Evolutionary conservation across 1,140 invertebrate species (phyloP), one percentile per base, ranked within the genome.

Genomic region (Hydropsyche tenuis): DNA sequence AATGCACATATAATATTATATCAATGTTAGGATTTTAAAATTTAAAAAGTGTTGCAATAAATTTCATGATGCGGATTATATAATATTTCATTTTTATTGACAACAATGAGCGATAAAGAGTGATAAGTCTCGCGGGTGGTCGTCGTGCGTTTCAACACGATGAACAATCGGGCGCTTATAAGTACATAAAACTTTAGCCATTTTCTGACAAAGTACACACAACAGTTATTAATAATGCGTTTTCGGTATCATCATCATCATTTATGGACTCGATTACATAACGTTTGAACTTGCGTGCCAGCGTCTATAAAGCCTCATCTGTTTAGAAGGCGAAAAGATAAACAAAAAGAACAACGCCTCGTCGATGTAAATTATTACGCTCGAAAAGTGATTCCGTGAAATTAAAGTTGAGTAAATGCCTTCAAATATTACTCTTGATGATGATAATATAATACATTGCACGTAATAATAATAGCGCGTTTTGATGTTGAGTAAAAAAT

Each of bases 171-270:
- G 9, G 9, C 27, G 25, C n/a, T 68, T 56, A 37, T 27, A 70
- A 56, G 43, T 7, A 30, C 22, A 70, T 45, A 70, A 16, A 23
- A 37, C 30, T 37, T 37, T 9, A 37, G 9, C 22, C 3, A 20
- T 56, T 56, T 68, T 48, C 6, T 25, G 53, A 43, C 42, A 56
- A 56, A 56, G 48, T 56, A 56, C 48, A 70, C 30, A 56, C n/a
- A n/a, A n/a, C 16, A 53, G 43, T 70, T 60, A 60, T 60, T 70
- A 70, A 56, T 56, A 70, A 53, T 70, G 48, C 68, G 48, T 70
- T 70, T 70, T 70, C n/a, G 68, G 68, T 22, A 70, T 70, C 68
- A 70, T 70, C 68, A 69, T 69, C 66, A 70, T 70, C 68, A 70
- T 70, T 70, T 70, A 70, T 46, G 68, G 48, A 53, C 11, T 23